A percentile compares a stretch with the other conserved stretches of the same genome.
Evolutionary conservation across 2,113 vertebrate species (phyloP).

Genomic region (Dipodomys stephensi): DNA sequence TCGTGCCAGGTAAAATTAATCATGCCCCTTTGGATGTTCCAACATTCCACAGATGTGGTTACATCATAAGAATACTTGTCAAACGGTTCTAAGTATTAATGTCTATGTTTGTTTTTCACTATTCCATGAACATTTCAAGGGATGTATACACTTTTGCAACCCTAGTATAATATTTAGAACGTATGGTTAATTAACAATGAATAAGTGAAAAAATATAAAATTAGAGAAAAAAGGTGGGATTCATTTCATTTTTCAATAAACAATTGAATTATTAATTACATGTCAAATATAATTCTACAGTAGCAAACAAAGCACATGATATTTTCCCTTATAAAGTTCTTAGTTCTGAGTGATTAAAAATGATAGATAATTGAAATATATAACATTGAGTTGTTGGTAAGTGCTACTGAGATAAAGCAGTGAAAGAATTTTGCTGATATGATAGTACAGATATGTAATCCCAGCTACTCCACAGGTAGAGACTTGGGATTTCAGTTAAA

Average conservation of each 20-base stretch:
- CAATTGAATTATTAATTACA: background rate
- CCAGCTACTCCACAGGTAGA: no score
- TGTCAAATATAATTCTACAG: background rate
- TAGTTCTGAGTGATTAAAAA: conserved; percentile 10
- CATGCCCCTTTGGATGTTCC: background rate
- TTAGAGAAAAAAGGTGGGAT: background rate
- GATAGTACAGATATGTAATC: no score
- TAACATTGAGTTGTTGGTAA: background rate
- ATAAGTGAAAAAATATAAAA: background rate
- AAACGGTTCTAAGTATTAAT: background rate
- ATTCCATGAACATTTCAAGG: background rate
- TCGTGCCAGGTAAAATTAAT: background rate
- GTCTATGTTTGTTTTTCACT: background rate
- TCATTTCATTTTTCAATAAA: conserved; percentile 19
- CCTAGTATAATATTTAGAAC: background rate
- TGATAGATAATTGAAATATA: background rate
- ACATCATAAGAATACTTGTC: background rate
- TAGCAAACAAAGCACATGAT: background rate
- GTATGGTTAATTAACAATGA: background rate
- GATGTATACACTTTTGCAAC: background rate
- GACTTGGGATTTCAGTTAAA: no score
- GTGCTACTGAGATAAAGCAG: background rate
- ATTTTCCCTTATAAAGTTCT: background rate
- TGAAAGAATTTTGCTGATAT: background rate
- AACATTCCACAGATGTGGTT: background rate